A percentile compares a stretch with the other conserved stretches of the same genome.
Conservation (phyloP, 2,888 invertebrate genomes). For the Lutraria lutraria region DNA sequence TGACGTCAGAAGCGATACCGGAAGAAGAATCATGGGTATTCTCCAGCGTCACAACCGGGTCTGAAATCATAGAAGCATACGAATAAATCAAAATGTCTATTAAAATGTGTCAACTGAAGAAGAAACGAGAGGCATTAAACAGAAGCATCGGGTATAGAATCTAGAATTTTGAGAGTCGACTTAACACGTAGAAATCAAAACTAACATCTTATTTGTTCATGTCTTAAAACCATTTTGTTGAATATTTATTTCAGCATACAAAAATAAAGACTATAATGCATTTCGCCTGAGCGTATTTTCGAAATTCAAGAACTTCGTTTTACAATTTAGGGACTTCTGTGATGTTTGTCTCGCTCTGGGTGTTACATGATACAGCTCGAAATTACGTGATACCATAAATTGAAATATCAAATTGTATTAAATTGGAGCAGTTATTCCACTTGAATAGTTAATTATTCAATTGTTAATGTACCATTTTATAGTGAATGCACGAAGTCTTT, state of each 20-base stretch:
- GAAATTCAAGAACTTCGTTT: background rate
- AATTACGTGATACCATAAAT: background rate
- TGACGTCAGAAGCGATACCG: conserved; percentile 84
- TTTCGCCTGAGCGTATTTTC: background rate
- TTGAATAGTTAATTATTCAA: background rate
- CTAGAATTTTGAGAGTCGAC: too few species aligned
- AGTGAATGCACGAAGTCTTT: background rate
- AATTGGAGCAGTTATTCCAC: background rate
- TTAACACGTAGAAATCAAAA: too few species aligned
- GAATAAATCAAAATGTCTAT: background rate
- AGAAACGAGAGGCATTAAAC: background rate
- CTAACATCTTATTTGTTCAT: too few species aligned
- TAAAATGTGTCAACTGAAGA: background rate
- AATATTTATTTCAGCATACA: too few species aligned
- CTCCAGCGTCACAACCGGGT: conserved; percentile 71
- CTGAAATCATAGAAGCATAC: conserved; percentile 59
- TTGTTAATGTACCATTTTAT: conserved; percentile 12
- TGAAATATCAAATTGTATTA: background rate
- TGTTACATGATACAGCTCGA: background rate
- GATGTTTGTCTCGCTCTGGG: background rate
- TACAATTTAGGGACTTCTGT: background rate
- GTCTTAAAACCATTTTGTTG: too few species aligned
- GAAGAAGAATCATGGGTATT: conserved; percentile 85
- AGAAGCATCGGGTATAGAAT: background rate
- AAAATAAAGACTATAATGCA: too few species aligned